Evolutionary conservation across 2,113 vertebrate genomes (phyloP), one percentile per base, ranked within the genome.

Genomic region (Strigops habroptila): DNA sequence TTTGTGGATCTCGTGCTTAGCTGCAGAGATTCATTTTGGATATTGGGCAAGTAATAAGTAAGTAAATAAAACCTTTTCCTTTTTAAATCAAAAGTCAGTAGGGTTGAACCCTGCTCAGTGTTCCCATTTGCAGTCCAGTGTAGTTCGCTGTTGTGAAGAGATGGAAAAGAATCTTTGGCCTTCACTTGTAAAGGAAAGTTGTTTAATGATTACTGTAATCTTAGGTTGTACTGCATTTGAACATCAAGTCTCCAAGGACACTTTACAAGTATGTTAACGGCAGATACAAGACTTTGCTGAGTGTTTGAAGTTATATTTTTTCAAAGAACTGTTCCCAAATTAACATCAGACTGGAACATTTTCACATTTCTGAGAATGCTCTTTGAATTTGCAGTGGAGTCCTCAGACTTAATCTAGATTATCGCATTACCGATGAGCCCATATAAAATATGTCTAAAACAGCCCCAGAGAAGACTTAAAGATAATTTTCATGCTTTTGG

Each of bases 191-290:
- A 31, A 12, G 67, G 14, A 7, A 19, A 37, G 2, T 30, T 35
- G 1, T 33, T 24, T 7, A 8, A 48, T 12, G 55, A 33, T 68
- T 21, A 1, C 59, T 43, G 44, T 64, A 22, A 31, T 22, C 33
- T 6, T 9, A 1, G 48, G 4, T 1, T 44, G 48, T 16, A 6
- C 41, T 41, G 23, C 14, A 0, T 18, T 33, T 31, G 25, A 33
- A 30, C 1, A 67, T 31, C 33, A 3, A 2, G 6, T 46, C 90
- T 70, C 68, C 46, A 4, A 6, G 78, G 88, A 7, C n/a, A 1
- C 55, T 31, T 41, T 3, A 18, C 70, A 21, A 33, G 10, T 3
- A 4, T 2, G 6, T n/a, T 30, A 49, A 7, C 1, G 1, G 17
- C 11, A 28, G 25, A 25, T 78, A 18, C 8, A 12, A 73, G 46